These are phyloP conservation scores for Notospermus geniculatus DNA, from an alignment of 1,140 invertebrate genomes.

Conservation along the genomic window DNA sequence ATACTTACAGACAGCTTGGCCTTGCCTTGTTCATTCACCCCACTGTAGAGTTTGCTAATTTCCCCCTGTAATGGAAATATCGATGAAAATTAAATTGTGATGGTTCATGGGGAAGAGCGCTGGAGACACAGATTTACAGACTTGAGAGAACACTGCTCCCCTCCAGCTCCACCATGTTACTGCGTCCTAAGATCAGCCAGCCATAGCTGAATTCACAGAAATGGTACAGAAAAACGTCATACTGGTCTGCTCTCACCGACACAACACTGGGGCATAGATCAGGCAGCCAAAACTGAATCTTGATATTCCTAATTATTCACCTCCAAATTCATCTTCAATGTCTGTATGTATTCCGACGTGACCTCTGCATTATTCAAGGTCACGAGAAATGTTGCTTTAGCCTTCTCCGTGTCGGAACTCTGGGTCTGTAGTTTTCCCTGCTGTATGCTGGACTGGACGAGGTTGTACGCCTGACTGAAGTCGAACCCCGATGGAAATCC, in stretches of 20 bases:
- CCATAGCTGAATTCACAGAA: too few relatives aligned
- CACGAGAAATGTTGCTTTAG: constrained; percentile 70
- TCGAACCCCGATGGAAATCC: constrained; percentile 68
- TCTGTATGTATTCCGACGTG: constrained; percentile 85
- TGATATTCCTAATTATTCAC: too few relatives aligned
- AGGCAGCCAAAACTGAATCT: too few relatives aligned
- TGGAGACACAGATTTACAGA: too few relatives aligned
- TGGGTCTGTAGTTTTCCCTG: constrained; percentile 77
- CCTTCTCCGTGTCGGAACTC: constrained; percentile 72
- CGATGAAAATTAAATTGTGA: constrained; percentile 6
- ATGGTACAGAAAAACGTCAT: too few relatives aligned
- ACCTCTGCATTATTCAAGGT: constrained; percentile 91
- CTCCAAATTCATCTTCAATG: constrained; percentile 70
- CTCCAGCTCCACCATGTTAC: too few relatives aligned
- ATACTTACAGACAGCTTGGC: constrained; percentile 53
- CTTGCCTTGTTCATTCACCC: constrained; percentile 49
- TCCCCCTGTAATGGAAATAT: constrained; percentile 44
- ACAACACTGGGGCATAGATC: too few relatives aligned
- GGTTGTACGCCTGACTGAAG: constrained; percentile 62
- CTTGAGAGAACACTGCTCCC: too few relatives aligned
- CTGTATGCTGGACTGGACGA: constrained; percentile 76
- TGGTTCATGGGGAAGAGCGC: too few relatives aligned
- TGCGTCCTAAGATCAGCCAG: too few relatives aligned
- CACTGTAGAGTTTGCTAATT: constrained; percentile 48
- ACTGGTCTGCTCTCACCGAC: too few relatives aligned